Evolutionary conservation across 2,797 vertebrate species (phyloP).

Genomic region (Acrocephalus scirpaceus): DNA sequence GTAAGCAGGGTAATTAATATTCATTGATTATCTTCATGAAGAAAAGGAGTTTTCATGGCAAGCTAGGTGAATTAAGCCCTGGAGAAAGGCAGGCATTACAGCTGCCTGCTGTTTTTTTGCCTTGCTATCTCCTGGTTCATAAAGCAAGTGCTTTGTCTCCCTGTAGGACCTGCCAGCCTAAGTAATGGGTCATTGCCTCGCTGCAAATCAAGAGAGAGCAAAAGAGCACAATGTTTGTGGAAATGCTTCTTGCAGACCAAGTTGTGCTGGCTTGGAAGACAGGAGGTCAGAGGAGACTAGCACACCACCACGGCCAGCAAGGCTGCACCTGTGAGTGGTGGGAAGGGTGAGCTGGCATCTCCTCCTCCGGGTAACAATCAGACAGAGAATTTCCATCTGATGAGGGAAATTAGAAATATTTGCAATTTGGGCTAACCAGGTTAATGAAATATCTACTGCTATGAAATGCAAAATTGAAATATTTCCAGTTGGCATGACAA

Average conservation of each 20-base stretch:
- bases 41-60: background rate
- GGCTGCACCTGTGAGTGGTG: background rate
- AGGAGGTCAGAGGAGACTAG: background rate
- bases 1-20: background rate
- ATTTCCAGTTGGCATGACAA: background rate
- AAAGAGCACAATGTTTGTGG: fast-evolving
- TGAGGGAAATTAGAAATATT: background rate
- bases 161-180: background rate
- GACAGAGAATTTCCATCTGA: background rate
- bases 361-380: background rate
- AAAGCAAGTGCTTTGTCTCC: background rate
- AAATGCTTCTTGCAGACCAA: background rate
- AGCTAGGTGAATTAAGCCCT: background rate
- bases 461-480: background rate
- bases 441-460: background rate
- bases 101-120: background rate
- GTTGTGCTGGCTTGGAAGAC: background rate
- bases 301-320: background rate
- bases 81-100: background rate
- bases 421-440: background rate
- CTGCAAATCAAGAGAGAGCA: background rate
- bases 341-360: fast-evolving
- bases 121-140: background rate
- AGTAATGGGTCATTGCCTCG: background rate
- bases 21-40: background rate